Percentiles rank a stretch among this genome's conserved stretches.
phyloP scores from a whole-genome alignment of 2,797 vertebrate genomes.

The Alcedo quadribrachys region DNA sequence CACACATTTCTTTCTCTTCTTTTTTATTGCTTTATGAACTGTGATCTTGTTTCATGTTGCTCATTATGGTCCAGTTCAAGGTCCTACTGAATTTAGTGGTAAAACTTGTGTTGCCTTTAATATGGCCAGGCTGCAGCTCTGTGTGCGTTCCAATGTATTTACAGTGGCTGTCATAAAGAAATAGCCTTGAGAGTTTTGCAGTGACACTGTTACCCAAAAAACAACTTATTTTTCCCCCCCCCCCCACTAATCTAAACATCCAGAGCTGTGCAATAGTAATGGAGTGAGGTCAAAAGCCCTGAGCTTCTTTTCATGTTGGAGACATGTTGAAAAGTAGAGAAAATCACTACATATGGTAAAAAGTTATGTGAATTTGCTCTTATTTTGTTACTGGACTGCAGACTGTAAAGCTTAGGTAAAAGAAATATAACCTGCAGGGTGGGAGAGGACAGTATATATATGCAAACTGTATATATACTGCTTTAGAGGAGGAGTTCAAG shows the following conservation, averaged over 20 bases:
- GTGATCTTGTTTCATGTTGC: not conserved
- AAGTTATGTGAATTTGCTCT: not conserved
- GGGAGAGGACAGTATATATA: not conserved
- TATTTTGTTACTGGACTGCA: not conserved
- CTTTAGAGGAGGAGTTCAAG: not conserved
- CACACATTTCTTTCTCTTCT: not conserved
- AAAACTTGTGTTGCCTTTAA: conserved; percentile 19
- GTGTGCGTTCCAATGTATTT: not conserved
- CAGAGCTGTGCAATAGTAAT: not conserved
- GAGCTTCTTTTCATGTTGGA: not conserved
- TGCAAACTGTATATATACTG: not conserved
- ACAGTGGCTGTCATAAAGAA: not conserved
- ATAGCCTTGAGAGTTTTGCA: not conserved
- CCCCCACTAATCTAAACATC: not conserved
- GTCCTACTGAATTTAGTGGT: not conserved
- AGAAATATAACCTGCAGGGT: not conserved
- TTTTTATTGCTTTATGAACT: not conserved
- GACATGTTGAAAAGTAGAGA: not conserved
- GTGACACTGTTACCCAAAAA: not conserved
- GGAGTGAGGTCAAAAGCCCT: not conserved
- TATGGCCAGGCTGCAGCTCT: not conserved
- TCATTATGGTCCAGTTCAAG: not conserved
- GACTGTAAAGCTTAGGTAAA: not conserved
- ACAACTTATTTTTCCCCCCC: not conserved
- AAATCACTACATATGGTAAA: not conserved